Base-by-base conservation (phyloP, 2,888 invertebrate species). In the Cartodere bifasciata region DNA sequence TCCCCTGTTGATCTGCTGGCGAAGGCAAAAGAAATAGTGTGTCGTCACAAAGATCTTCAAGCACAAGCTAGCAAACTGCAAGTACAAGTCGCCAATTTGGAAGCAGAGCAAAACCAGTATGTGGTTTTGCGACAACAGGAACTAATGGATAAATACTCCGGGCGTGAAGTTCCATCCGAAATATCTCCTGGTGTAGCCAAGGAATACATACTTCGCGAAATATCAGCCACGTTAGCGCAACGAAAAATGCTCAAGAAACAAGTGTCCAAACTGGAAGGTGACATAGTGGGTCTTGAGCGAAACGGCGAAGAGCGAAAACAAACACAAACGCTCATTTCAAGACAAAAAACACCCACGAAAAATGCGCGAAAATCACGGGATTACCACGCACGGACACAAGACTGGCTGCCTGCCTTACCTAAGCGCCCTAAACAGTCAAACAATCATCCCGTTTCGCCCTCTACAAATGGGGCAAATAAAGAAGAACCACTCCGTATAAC, bases 21-120 rank as follows among this genome's bases (percentile, higher is more conserved):
- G 4, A 84, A 85, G 60, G 86, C 87, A 30, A 87, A 86, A 55
- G 86, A 90, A 63, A 94, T 94, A 47, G 91, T 94, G 16, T 75
- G 86, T 32, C 68, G 86, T 15, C 92, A 94, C 57, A 91, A 90
- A 57, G 90, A 92, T 53, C 63, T 92, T 34, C 91, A 92, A 60
- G 79, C 81, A 37, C 82, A 87, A 61, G 87, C 85, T 2, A 80
- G 80, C 52, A 81, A 81, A 55, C 65, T 94, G 37, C 87, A 92
- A 55, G 72, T 74, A 16, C 86, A 87, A 67, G 86, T 90, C 37
- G 66, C 67, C 32, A 69, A 65, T 46, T 67, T 82, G 48, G 87
- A 88, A 58, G 70, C 72, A 41, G 83, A 85, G 50, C 83, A 87
- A 56, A 72, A 75, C 30, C 67, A 70, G 46, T 62, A 83, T 29